These are phyloP conservation scores for Porites lobata DNA, from an alignment of 92 coral and sea anemone genomes.

Conservation along the genomic window DNA sequence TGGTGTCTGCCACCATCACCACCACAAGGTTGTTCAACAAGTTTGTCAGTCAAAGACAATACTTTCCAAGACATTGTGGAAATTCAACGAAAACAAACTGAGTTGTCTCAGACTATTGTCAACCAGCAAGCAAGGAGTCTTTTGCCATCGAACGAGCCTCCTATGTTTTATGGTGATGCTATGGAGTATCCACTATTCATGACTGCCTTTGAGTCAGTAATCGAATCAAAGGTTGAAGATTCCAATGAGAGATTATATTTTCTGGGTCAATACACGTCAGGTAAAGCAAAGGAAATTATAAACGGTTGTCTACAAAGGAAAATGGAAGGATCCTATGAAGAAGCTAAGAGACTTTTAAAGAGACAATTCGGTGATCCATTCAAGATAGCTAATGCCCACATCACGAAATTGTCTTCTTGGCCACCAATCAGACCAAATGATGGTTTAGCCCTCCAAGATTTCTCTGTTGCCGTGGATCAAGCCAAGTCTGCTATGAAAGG, in stretches of 20 bases:
- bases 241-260: no score
- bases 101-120: neutral
- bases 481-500: conserved; percentile 67
- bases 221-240: no score
- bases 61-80: conserved; percentile 31
- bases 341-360: no score
- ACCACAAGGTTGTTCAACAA: no score
- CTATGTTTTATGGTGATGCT: conserved; percentile 50
- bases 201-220: conserved; percentile 29
- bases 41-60: neutral
- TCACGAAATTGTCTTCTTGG: conserved; percentile 56
- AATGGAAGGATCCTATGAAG: no score
- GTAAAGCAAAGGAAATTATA: no score
- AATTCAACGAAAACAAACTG: conserved; percentile 19
- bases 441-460: conserved; percentile 66
- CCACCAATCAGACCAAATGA: conserved; percentile 67
- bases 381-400: conserved; percentile 74
- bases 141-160: conserved; percentile 11
- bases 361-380: neutral
- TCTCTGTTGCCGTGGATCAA: conserved; percentile 61
- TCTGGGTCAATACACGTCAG: no score
- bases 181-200: neutral
- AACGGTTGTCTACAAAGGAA: no score
- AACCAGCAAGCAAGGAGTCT: no score
- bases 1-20: no score